Conservation (phyloP, 2,888 invertebrate species). For the Phasia obesa region DNA sequence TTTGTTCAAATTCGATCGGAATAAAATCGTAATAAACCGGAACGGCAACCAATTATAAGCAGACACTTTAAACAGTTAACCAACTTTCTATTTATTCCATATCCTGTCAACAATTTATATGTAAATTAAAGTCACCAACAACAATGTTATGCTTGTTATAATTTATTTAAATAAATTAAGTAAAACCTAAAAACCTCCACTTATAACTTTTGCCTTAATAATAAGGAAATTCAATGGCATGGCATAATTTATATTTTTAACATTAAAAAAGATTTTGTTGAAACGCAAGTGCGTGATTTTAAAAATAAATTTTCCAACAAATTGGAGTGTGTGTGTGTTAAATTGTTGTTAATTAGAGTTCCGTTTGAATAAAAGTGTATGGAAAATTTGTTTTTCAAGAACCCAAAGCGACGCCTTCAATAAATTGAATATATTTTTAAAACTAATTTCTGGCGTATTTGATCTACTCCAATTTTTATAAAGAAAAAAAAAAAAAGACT, state of each 20-base stretch:
- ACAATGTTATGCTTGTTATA: slow-evolving; percentile 45
- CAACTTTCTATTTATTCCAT: slow-evolving; percentile 34
- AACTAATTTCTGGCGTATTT: slow-evolving; percentile 9
- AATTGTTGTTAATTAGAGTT: slow-evolving; percentile 69
- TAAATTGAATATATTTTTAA: slow-evolving; percentile 19
- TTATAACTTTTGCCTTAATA: slow-evolving; percentile 45
- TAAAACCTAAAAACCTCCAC: slow-evolving; percentile 21
- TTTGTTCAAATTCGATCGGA: background rate
- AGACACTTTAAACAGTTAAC: slow-evolving; percentile 59
- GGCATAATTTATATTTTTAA: slow-evolving; percentile 24
- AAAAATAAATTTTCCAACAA: slow-evolving; percentile 42
- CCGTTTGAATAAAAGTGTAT: slow-evolving; percentile 41
- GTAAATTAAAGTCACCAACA: slow-evolving; percentile 41
- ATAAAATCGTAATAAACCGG: slow-evolving; percentile 4
- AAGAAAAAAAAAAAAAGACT: slow-evolving; percentile 43
- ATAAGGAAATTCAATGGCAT: slow-evolving; percentile 28
- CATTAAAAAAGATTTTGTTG: background rate
- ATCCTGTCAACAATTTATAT: slow-evolving; percentile 53
- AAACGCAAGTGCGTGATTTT: slow-evolving; percentile 58
- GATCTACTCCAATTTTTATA: slow-evolving; percentile 59
- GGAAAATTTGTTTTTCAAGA: slow-evolving; percentile 21
- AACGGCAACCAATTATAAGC: slow-evolving; percentile 56
- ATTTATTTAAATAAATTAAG: slow-evolving; percentile 26
- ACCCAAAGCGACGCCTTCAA: slow-evolving; percentile 50
- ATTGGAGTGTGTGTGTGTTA: slow-evolving; percentile 50